Evolutionary conservation across 2,888 invertebrate species (phyloP), one percentile per base, ranked within the genome.

Genomic region (Zygogramma bicolorata): DNA sequence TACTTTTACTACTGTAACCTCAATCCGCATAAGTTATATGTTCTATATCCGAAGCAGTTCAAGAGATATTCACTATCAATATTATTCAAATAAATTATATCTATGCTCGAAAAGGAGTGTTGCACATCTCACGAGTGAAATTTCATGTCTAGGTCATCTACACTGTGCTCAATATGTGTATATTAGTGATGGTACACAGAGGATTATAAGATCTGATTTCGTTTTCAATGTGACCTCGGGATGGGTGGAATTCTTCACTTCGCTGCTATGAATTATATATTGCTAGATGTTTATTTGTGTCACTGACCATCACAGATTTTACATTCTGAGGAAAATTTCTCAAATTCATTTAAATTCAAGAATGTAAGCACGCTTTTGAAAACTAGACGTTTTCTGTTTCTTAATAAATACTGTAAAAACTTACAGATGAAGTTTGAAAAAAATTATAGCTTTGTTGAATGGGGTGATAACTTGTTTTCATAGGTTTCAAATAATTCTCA

Each of bases 111-210:
- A 25, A 53, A 53, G 53, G 53, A 25, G 53, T 53, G 53, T 53
- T 53, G 15, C 53, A 53, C 53, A 53, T 53, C 25, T 22, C 10
- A 18, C n/a, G 27, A 53, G 53, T 53, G 53, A 53, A 53, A 53
- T 53, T 53, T 53, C 27, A 53, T 53, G 53, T 53, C 53, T 53
- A 53, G 53, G 53, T 53, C 53, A 27, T 53, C 27, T 53, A n/a
- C 53, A 53, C 25, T 7, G 53, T 53, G 27, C 53, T 53, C 53
- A 53, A 53, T 53, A 53, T 53, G 53, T 53, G 25, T 22, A 53
- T 25, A 53, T 53, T 25, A 27, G 27, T 25, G 53, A 53, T 59
- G 31, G 59, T 59, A 31, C 20, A 31, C 13, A 31, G 31, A 59
- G 34, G 13, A 31, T 59, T 15, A 34, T 59, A 18, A 31, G 13